Evolutionary conservation across 2,113 vertebrate species (phyloP), one percentile per base, ranked within the genome.

Genomic region (Lasiurus cinereus): DNA sequence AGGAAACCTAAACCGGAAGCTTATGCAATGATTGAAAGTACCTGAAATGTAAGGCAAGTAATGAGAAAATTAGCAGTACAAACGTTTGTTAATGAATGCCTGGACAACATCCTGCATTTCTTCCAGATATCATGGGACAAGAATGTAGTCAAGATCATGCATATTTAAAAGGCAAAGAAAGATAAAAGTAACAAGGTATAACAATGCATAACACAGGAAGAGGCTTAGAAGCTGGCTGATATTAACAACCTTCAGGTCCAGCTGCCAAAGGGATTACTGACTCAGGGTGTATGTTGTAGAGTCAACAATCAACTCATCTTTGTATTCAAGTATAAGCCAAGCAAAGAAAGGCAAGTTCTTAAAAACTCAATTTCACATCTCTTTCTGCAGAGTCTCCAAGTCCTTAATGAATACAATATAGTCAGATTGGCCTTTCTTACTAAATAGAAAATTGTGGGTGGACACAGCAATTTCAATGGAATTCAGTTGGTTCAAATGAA

Each of bases 401-500:
- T 89, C 87, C 6, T 50, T 76, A 72, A 70, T 50, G 29, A 89
- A 27, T 69, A 12, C 52, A 86, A 91, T 50, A 15, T 33, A 77
- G 52, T 52, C 79, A 80, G 36, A 21, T 24, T 64, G 13, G 56
- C 18, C 48, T 88, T 59, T 54, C 36, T 88, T 92, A 14, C 77
- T 90, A 22, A 94, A 85, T 36, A 54, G 12, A 18, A 90, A 74
- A 83, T 31, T 83, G n/a, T 89, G 24, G 27, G 29, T 33, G 2
- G 39, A 88, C 78, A 31, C 27, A 87, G 33, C 8, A 31, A 92
- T n/a, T 80, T 74, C 67, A 96, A 93, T 12, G 87, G 27, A 77
- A 52, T 94, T 93, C 29, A 94, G 8, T 29, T 19, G 19, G 33
- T 72, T 95, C 19, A 73, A 27, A 87, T 91, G 46, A 93, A 54